These are phyloP conservation scores for Okapia johnstoni DNA, from an alignment of 2,113 vertebrate species.

Conservation along the genomic window DNA sequence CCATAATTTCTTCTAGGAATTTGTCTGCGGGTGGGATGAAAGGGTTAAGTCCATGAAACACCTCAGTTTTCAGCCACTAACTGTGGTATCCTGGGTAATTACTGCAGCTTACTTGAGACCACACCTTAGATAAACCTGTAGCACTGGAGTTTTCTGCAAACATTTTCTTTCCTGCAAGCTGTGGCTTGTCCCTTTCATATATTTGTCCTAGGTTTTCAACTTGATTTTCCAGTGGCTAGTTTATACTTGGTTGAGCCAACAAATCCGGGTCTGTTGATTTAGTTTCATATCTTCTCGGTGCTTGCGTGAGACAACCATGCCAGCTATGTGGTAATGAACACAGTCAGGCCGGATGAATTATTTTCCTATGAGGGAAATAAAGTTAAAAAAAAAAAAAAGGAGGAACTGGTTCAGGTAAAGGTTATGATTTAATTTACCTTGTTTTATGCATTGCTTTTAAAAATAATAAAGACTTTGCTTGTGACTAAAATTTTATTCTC, in stretches of 20 bases:
- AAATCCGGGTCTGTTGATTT: slow-evolving; percentile 84
- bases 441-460: not conserved
- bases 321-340: slow-evolving; percentile 56
- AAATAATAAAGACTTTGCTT: not conserved
- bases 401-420: slow-evolving; percentile 50
- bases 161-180: slow-evolving; percentile 91
- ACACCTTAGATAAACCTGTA: slow-evolving; percentile 98
- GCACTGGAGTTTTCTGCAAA: slow-evolving; percentile 92
- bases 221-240: slow-evolving; percentile 81
- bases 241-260: slow-evolving; percentile 83
- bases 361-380: slow-evolving; percentile 61
- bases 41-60: slow-evolving; percentile 80
- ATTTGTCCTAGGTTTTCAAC: slow-evolving; percentile 82
- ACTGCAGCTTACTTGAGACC: slow-evolving; percentile 90
- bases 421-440: slow-evolving; percentile 49
- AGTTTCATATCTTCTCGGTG: slow-evolving; percentile 72
- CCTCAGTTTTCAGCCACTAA: slow-evolving; percentile 81
- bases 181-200: slow-evolving; percentile 87
- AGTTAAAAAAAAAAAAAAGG: not conserved
- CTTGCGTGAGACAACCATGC: slow-evolving; percentile 73
- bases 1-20: not conserved
- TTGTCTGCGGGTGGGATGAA: slow-evolving; percentile 49
- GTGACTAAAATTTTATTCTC: not conserved
- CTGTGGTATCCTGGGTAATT: slow-evolving; percentile 88
- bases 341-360: not conserved